Percentiles rank a stretch among this genome's conserved stretches.
These are phyloP conservation scores for Sebastes nivosus DNA, from an alignment of 2,797 vertebrate species.

Conservation along the genomic window DNA sequence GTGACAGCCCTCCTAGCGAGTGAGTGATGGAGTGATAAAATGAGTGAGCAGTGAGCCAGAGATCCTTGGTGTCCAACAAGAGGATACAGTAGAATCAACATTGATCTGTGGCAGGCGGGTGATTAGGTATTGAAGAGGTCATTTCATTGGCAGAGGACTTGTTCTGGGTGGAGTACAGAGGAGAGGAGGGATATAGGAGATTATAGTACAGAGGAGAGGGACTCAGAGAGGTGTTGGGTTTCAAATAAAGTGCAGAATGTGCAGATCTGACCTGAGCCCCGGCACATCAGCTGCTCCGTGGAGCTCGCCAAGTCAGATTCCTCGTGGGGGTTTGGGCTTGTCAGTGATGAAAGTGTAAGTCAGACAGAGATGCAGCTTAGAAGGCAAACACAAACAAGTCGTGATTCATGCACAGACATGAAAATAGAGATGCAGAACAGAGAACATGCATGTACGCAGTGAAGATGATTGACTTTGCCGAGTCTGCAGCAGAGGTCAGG, in stretches of 20 bases:
- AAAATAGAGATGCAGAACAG: neutral
- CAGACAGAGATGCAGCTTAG: neutral
- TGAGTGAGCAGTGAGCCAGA: slow-evolving; percentile 17
- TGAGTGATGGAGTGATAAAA: slow-evolving; percentile 3
- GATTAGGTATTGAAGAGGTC: slow-evolving; percentile 61
- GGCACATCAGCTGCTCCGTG: slow-evolving; percentile 37
- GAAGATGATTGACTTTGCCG: slow-evolving; percentile 61
- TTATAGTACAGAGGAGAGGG: slow-evolving; percentile 10
- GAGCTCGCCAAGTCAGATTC: slow-evolving; percentile 52
- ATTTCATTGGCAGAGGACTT: slow-evolving; percentile 49
- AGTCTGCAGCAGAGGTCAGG: slow-evolving; percentile 70
- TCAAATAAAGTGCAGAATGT: slow-evolving; percentile 70
- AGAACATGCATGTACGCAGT: neutral
- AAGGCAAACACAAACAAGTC: slow-evolving; percentile 11
- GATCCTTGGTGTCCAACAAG: slow-evolving; percentile 45
- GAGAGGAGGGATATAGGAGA: neutral
- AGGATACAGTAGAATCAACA: slow-evolving; percentile 46
- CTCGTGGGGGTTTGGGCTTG: slow-evolving; percentile 48
- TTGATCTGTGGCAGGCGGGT: slow-evolving; percentile 58
- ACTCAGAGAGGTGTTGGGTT: slow-evolving; percentile 57
- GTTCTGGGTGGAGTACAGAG: slow-evolving; percentile 9
- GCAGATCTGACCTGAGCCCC: slow-evolving; percentile 66
- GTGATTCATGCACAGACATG: neutral
- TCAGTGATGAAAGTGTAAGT: slow-evolving; percentile 41
- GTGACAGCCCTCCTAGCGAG: neutral